Conservation (phyloP, 2,113 vertebrate species). For the Jaculus jaculus region DNA sequence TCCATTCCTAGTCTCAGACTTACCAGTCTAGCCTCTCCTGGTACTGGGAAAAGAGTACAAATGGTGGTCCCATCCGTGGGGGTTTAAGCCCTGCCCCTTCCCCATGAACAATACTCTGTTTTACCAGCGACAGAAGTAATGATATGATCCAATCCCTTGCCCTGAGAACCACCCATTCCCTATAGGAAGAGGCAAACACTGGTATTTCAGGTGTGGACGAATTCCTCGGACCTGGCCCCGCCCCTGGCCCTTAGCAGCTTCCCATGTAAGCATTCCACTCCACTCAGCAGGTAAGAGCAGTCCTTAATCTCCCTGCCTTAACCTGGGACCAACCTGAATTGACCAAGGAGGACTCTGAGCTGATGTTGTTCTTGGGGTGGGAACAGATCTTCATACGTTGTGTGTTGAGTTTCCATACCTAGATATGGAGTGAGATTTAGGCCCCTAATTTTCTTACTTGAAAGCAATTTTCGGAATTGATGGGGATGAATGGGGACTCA, state of each 20-base stretch:
- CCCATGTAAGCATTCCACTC: constrained; percentile 60
- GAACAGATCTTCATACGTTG: not conserved
- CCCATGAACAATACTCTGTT: not conserved
- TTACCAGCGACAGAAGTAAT: not conserved
- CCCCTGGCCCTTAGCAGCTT: not conserved
- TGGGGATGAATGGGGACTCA: not conserved
- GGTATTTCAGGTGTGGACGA: constrained; percentile 13
- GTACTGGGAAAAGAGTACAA: constrained; percentile 39
- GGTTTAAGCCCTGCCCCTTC: not conserved
- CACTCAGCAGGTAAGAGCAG: not conserved
- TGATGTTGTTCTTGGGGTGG: constrained; percentile 16
- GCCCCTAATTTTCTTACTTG: constrained; percentile 16
- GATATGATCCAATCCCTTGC: not conserved
- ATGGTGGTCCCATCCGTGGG: not conserved
- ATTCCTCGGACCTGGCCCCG: not conserved
- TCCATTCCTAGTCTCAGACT: not conserved
- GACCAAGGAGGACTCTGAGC: not conserved
- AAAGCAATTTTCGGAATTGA: not conserved
- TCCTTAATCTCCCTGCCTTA: constrained; percentile 42
- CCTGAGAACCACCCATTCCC: constrained; percentile 3
- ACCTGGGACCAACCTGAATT: constrained; percentile 58
- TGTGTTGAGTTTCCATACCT: constrained; percentile 25
- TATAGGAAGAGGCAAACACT: not conserved
- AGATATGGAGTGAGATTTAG: constrained; percentile 27
- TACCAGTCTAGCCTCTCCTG: not conserved